Evolutionary conservation across 2,888 invertebrate species (phyloP), one percentile per base, ranked within the genome.

Genomic region (Poecilobothrus nobilitatus): DNA sequence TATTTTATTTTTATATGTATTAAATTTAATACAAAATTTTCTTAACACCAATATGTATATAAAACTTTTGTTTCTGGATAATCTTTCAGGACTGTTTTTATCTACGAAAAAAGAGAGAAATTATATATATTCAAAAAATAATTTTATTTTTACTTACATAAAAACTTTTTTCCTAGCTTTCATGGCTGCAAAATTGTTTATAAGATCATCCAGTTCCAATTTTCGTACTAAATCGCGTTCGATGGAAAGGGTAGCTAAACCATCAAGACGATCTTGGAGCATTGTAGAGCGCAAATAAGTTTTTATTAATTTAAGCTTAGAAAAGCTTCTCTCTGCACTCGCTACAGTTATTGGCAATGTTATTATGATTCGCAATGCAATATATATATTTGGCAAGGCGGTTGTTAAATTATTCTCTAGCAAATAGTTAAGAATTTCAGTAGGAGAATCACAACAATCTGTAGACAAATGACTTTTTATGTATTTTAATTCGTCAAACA

Each of bases 131-230:
- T 63, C 63, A 63, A 63, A 15, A 63, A 22, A 63, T 63, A 63
- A 63, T 63, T 63, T 63, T 63, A 63, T 63, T 63, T 63, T 15
- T 62, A 63, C 63, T 63, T 22, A 63, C 63, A 63, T 20, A 37
- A 37, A 41, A 66, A 66, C 37, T 22, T 66, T 66, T 66, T 66
- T 66, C 37, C 53, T 2, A 66, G 66, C 66, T 66, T 66, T 66
- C 53, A 66, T 66, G 66, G 66, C 66, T 66, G 66, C 66, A 66
- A 66, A 66, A 66, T 66, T 66, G 66, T 66, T 66, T 6, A 66
- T 66, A 66, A 66, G 37, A 53, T 66, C 44, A 66, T 66, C 41
- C 41, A 66, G 66, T 66, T 66, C 44, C 53, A 66, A 66, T 66
- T 66, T 66, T 66, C 66, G 3, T 66, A 66, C 66, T 53, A 66